Conservation (phyloP, 2,113 vertebrate species). For the Athene noctua region DNA sequence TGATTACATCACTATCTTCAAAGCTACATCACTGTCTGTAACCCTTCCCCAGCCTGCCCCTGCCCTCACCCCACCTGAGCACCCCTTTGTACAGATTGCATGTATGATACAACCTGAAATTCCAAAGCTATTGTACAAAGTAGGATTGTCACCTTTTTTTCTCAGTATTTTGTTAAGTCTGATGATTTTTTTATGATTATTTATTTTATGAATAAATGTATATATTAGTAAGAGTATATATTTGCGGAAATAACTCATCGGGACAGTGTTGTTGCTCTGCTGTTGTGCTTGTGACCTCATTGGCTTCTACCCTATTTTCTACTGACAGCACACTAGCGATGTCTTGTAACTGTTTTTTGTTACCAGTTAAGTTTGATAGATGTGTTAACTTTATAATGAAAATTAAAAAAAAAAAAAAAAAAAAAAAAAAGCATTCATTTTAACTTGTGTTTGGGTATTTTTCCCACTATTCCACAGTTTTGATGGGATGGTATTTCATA, state of each 20-base stretch:
- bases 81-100: conserved; percentile 66
- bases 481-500: neutral
- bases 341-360: conserved; percentile 72
- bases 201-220: conserved; percentile 90
- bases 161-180: conserved; percentile 74
- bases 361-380: conserved; percentile 80
- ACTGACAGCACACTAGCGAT: conserved; percentile 79
- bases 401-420: conserved; percentile 64
- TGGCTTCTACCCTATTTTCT: conserved; percentile 74
- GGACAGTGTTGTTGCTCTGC: conserved; percentile 78
- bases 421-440: conserved; percentile 49
- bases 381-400: conserved; percentile 89
- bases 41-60: conserved; percentile 6
- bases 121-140: conserved; percentile 90
- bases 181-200: conserved; percentile 88
- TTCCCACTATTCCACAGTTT: neutral
- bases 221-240: conserved; percentile 93
- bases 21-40: conserved; percentile 36
- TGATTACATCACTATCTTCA: conserved; percentile 22
- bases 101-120: conserved; percentile 72
- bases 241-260: conserved; percentile 79
- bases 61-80: neutral
- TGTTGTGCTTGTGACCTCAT: conserved; percentile 83
- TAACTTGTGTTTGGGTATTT: neutral
- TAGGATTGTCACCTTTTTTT: conserved; percentile 71